These are phyloP conservation scores for Hermetia illucens DNA, from an alignment of 1,140 invertebrate genomes.

Conservation along the genomic window DNA sequence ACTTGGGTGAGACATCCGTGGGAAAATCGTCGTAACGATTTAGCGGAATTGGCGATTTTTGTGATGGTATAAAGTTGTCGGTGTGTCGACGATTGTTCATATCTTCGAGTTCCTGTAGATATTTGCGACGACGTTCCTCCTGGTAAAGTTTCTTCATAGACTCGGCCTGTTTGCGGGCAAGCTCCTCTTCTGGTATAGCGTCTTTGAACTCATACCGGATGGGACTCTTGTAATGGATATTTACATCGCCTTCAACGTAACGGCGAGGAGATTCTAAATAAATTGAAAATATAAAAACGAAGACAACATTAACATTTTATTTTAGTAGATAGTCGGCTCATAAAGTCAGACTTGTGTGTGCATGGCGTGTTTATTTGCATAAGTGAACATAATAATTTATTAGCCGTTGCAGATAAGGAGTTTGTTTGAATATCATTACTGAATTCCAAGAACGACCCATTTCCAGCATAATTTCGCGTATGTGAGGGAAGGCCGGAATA, in stretches of 20 bases:
- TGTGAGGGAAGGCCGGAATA: no score
- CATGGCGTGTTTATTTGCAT: no score
- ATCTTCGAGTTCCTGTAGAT: conserved; percentile 75
- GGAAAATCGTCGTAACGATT: conserved; percentile 84
- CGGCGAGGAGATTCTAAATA: conserved; percentile 62
- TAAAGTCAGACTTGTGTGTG: no score
- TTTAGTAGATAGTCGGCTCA: no score
- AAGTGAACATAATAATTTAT: no score
- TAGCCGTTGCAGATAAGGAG: no score
- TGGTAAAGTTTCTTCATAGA: conserved; percentile 81
- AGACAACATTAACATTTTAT: no score
- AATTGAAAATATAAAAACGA: no score
- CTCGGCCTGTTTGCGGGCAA: conserved; percentile 70
- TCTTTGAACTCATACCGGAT: conserved; percentile 73
- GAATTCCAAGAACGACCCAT: no score
- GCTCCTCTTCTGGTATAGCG: conserved; percentile 63
- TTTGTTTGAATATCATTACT: no score
- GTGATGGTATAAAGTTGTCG: conserved; percentile 81
- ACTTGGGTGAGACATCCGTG: conserved; percentile 38
- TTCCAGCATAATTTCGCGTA: no score
- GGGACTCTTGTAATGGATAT: conserved; percentile 80
- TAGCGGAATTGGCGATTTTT: conserved; percentile 83
- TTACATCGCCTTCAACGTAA: conserved; percentile 83
- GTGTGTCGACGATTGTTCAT: conserved; percentile 80
- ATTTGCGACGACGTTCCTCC: conserved; percentile 73